Percentiles rank a stretch among this genome's conserved stretches.
phyloP scores from a whole-genome alignment of 2,113 vertebrate species.

The Furnarius figulus region DNA sequence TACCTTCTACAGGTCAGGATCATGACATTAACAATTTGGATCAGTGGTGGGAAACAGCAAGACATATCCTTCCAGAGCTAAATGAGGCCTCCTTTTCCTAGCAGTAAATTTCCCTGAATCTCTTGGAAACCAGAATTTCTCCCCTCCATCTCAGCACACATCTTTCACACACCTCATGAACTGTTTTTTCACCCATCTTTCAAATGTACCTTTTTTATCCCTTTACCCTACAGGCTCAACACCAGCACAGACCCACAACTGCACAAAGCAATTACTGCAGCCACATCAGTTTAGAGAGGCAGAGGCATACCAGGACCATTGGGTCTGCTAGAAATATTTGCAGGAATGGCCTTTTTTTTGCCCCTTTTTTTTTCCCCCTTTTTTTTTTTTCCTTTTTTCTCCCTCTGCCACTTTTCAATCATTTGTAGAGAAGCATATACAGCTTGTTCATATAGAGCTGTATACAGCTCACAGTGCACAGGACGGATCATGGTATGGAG shows the following conservation, averaged over 20 bases:
- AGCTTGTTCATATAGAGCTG: not conserved
- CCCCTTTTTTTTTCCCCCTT: accelerated
- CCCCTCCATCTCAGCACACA: not conserved
- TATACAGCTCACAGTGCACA: not conserved
- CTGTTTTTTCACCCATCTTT: not conserved
- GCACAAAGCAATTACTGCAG: not conserved
- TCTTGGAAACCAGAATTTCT: not conserved
- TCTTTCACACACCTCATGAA: not conserved
- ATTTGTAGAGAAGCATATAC: not conserved
- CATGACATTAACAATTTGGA: not conserved
- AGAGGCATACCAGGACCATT: not conserved
- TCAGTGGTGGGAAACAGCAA: not conserved
- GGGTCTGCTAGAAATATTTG: not conserved
- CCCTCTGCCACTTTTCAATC: not conserved
- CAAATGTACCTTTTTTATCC: not conserved
- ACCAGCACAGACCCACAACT: not conserved
- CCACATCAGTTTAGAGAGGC: not conserved
- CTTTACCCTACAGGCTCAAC: not conserved
- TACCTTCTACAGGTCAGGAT: not conserved
- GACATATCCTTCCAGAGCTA: not conserved
- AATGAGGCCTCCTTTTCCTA: not conserved
- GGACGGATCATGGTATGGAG: not conserved
- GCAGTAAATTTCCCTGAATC: not conserved
- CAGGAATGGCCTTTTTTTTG: not conserved
- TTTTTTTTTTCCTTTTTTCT: not conserved